Evolutionary conservation across 2,113 vertebrate genomes (phyloP), one percentile per base, ranked within the genome.

Genomic region (Oplegnathus fasciatus): DNA sequence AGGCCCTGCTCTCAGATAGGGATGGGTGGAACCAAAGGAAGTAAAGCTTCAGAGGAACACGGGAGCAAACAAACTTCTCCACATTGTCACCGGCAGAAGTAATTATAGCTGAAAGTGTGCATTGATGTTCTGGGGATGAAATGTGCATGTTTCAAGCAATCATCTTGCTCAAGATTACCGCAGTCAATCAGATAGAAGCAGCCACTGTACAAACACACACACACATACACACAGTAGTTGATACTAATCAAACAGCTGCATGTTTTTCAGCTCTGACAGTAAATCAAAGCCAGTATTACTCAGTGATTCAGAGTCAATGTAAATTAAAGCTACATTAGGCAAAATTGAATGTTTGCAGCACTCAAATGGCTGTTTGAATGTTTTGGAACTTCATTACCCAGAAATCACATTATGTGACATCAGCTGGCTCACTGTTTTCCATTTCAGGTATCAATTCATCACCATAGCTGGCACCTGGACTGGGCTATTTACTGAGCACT

Each of bases 11-110:
- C 62, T 86, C 64, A 74, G 61, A 88, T 81, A 74, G 69, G 11
- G 71, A 87, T 46, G 88, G 89, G 90, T 62, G 92, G 72, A 72
- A 57, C 88, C 74, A 20, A 73, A 86, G 70, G 87, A 89, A 88
- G 83, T 70, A 9, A 20, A 69, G 68, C 70, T 71, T 68, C 65
- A 84, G 61, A 87, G 52, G 52, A 76, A 82, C 64, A 85, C 55
- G 62, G 22, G 40, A 26, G 32, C 20, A 88, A 89, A 85, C 67
- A 75, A 79, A 85, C 76, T 28, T 84, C 20, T 75, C 42, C 46
- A 9, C 20, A 76, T 13, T 26, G 55, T 58, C 78, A 32, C 18
- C 10, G 7, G 40, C 40, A 32, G 75, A 55, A 40, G 80, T 68
- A 52, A 83, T 79, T 76, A 76, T 1, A 80, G 50, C 75, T 75